Conservation (phyloP, 37 sponge, comb jelly and placozoan genomes). For the Ianthella basta region DNA sequence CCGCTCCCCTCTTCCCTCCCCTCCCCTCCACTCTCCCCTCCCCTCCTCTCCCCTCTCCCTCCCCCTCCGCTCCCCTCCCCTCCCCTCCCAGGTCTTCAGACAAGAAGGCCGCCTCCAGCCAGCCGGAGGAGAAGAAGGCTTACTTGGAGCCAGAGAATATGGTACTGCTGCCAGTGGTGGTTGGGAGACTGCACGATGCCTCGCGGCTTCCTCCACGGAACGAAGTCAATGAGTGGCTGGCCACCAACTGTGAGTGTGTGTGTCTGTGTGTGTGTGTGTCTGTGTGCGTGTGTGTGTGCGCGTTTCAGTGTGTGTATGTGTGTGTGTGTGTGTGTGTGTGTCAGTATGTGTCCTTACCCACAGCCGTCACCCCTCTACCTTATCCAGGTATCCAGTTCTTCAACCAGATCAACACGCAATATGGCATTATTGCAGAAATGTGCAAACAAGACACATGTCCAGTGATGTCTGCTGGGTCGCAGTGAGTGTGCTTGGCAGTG, state of each 20-base stretch:
- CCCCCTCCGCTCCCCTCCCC: neutral
- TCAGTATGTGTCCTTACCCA: neutral
- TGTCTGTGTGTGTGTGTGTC: conserved; percentile 33
- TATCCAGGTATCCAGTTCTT: conserved; percentile 69
- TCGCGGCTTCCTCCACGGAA: conserved; percentile 59
- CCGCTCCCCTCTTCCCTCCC: no score
- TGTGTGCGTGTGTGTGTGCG: conserved; percentile 18
- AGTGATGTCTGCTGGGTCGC: conserved; percentile 73
- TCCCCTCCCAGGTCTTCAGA: neutral
- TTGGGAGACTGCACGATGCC: conserved; percentile 60
- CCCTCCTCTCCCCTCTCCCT: neutral
- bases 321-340: conserved; percentile 34
- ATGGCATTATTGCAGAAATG: conserved; percentile 56
- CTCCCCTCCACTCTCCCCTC: no score
- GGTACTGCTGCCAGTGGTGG: conserved; percentile 41
- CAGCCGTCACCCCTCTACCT: neutral
- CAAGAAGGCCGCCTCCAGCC: neutral
- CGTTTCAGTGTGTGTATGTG: conserved; percentile 14
- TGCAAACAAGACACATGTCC: conserved; percentile 68
- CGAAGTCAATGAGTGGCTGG: conserved; percentile 82
- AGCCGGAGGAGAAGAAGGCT: conserved; percentile 51
- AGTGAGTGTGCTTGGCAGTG: conserved; percentile 50
- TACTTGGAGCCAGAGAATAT: conserved; percentile 60
- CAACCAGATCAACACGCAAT: conserved; percentile 65
- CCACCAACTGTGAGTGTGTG: conserved; percentile 76